Conservation (phyloP, 1,140 invertebrate genomes). For the Caenorhabditis latens region DNA sequence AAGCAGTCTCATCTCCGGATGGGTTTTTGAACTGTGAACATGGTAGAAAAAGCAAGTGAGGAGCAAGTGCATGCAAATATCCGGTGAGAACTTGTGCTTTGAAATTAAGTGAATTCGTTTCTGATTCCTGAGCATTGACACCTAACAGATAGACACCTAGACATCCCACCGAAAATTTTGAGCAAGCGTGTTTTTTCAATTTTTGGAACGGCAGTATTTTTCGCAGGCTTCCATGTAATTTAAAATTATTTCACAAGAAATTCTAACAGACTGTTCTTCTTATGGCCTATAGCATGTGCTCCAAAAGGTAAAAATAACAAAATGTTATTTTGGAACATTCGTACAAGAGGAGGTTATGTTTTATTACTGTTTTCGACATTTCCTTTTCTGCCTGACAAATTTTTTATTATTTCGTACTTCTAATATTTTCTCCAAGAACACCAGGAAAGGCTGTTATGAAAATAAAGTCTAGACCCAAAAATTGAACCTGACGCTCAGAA, state of each 20-base stretch:
- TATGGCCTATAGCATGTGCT: too few relatives aligned
- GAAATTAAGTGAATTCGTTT: slow-evolving; percentile 39
- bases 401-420: too few relatives aligned
- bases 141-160: not conserved
- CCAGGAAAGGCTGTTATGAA: too few relatives aligned
- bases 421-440: too few relatives aligned
- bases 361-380: not conserved
- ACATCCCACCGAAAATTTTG: not conserved
- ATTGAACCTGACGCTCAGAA: not conserved
- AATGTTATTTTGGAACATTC: not conserved
- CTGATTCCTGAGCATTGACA: slow-evolving; percentile 33
- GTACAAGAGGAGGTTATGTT: not conserved
- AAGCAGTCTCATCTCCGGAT: slow-evolving; percentile 4
- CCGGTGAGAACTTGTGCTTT: not conserved
- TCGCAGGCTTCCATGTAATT: not conserved
- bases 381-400: too few relatives aligned
- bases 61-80: slow-evolving; percentile 26
- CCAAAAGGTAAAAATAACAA: not conserved
- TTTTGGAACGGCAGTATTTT: not conserved
- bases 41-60: not conserved
- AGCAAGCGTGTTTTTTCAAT: slow-evolving; percentile 14
- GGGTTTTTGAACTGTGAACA: slow-evolving; percentile 11
- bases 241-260: not conserved
- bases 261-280: not conserved
- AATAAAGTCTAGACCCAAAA: not conserved